A percentile compares a stretch with the other conserved stretches of the same genome.
phyloP scores from a whole-genome alignment of 1,140 invertebrate genomes.

The Melipona quadrifasciata region DNA sequence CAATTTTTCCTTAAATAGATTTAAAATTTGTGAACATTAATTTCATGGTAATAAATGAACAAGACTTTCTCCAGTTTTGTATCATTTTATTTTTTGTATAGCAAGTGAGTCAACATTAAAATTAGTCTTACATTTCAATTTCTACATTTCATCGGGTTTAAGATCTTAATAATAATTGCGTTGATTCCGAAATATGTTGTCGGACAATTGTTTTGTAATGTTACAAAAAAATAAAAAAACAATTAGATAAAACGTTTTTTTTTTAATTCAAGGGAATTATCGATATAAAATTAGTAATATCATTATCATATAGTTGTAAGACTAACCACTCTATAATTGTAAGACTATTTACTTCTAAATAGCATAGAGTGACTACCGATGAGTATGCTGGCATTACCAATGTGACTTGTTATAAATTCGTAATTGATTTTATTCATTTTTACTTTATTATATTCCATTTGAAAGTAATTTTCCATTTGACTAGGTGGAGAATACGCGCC shows the following conservation, averaged over 20 bases:
- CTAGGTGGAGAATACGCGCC: too few species aligned
- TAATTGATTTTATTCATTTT: too few species aligned
- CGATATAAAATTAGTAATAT: too few species aligned
- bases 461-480: too few species aligned
- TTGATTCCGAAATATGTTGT: background rate
- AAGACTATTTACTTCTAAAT: slow-evolving; percentile 31
- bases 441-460: too few species aligned
- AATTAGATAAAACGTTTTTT: background rate
- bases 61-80: too few species aligned
- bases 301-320: too few species aligned
- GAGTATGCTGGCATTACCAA: background rate
- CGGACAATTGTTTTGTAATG: background rate
- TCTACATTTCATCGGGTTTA: background rate
- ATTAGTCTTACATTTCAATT: background rate
- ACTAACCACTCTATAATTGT: too few species aligned
- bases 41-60: too few species aligned
- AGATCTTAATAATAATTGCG: background rate
- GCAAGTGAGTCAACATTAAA: slow-evolving; percentile 26
- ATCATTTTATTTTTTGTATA: background rate
- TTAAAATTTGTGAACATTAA: too few species aligned
- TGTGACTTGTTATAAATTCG: too few species aligned
- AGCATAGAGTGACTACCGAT: background rate
- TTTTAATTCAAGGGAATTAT: too few species aligned
- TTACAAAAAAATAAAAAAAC: background rate
- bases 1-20: background rate